Percentiles rank a stretch among this genome's conserved stretches.
phyloP scores from a whole-genome alignment of 1,140 invertebrate genomes.

The Neelides sp. region DNA sequence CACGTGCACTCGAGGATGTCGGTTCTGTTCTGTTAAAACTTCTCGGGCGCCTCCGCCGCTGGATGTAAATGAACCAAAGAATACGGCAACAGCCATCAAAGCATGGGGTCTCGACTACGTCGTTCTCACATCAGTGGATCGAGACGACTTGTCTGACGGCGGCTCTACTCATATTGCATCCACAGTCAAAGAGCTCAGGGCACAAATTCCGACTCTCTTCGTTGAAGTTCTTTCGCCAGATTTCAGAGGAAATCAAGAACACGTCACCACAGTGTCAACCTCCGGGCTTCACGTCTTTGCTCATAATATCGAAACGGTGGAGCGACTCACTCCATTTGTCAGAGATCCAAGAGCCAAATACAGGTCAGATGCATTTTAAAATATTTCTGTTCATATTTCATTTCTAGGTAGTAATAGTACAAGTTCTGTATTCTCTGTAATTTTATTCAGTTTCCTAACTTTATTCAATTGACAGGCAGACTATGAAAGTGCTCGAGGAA shows the following conservation, averaged over 20 bases:
- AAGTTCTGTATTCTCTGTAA: neutral
- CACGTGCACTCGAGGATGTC: conserved; percentile 76
- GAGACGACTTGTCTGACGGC: conserved; percentile 87
- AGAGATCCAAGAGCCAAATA: conserved; percentile 73
- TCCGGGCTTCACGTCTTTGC: conserved; percentile 88
- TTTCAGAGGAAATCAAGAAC: conserved; percentile 69
- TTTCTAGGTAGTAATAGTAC: conserved; percentile 5
- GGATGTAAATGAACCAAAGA: conserved; percentile 78
- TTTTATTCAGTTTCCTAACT: neutral
- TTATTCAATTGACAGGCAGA: conserved; percentile 50
- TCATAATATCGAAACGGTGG: conserved; percentile 90
- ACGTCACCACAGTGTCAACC: conserved; percentile 61
- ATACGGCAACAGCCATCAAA: conserved; percentile 83
- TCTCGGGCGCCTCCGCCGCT: conserved; percentile 75
- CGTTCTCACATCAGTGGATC: conserved; percentile 93
- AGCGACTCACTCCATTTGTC: conserved; percentile 74
- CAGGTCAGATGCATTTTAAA: conserved; percentile 29
- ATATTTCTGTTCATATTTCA: neutral
- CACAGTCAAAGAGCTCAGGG: conserved; percentile 58
- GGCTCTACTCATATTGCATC: conserved; percentile 81
- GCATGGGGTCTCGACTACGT: conserved; percentile 96
- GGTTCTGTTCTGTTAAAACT: conserved; percentile 99
- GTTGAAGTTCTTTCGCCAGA: conserved; percentile 97
- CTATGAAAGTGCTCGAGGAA: conserved; percentile 62
- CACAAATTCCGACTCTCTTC: conserved; percentile 60